Percentiles rank a stretch among this genome's conserved stretches.
These are phyloP conservation scores for Chydorus sphaericus DNA, from an alignment of 2,888 invertebrate species.

Conservation along the genomic window DNA sequence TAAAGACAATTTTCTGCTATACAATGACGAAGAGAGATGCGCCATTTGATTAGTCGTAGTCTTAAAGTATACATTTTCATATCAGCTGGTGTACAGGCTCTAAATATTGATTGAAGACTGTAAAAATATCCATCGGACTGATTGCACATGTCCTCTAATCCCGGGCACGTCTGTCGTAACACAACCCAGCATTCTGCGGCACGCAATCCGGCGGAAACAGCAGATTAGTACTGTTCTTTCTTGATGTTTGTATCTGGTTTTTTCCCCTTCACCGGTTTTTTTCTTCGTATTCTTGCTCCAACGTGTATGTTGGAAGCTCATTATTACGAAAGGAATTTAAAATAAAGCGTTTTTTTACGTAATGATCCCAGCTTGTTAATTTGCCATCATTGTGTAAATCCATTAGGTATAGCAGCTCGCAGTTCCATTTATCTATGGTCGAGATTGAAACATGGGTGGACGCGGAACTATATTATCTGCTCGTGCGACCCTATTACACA, in stretches of 20 bases:
- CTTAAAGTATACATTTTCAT: too few species aligned
- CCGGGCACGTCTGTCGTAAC: neutral
- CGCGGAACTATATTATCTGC: conserved; percentile 1
- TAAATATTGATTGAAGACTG: too few species aligned
- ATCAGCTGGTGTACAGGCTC: too few species aligned
- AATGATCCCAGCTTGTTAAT: conserved; percentile 4
- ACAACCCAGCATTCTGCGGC: neutral
- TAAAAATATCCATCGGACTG: neutral
- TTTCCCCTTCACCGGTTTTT: neutral
- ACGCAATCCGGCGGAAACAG: neutral
- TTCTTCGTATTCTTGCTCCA: neutral
- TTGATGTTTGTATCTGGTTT: neutral
- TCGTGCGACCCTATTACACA: neutral
- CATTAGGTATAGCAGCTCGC: neutral
- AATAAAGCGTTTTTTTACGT: neutral
- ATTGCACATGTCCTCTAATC: neutral
- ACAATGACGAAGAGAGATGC: too few species aligned
- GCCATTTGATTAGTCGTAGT: too few species aligned
- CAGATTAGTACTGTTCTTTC: neutral
- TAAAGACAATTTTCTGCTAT: too few species aligned
- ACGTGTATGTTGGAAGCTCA: too few species aligned
- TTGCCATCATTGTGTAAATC: neutral
- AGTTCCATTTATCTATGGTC: conserved; percentile 1
- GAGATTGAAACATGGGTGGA: conserved; percentile 4
- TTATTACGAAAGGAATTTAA: neutral